A percentile compares a stretch with the other conserved stretches of the same genome.
Conservation (phyloP, 2,888 invertebrate genomes). For the Cosmorhoe ocellata region DNA sequence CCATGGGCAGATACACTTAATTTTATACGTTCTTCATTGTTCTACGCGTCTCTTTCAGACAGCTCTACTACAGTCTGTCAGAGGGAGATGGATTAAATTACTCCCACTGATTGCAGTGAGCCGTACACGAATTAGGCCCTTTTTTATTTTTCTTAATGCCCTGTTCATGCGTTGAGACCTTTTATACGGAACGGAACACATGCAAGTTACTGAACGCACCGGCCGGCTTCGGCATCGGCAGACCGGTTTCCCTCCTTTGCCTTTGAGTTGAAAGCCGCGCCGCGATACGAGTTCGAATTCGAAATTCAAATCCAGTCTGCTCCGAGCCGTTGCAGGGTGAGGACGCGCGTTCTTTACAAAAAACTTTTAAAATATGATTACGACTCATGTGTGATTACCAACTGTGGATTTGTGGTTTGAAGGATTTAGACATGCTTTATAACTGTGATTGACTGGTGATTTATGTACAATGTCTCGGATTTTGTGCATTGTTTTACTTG, state of each 20-base stretch:
- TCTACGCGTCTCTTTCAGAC: slow-evolving; percentile 47
- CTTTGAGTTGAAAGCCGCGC: slow-evolving; percentile 66
- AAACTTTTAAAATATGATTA: slow-evolving; percentile 55
- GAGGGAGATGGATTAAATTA: slow-evolving; percentile 65
- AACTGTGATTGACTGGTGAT: slow-evolving; percentile 47
- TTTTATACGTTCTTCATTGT: slow-evolving; percentile 71
- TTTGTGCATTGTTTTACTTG: slow-evolving; percentile 60
- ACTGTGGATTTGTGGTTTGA: slow-evolving; percentile 63
- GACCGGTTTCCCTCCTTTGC: slow-evolving; percentile 74
- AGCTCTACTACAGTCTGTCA: slow-evolving; percentile 7
- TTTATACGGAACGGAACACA: slow-evolving; percentile 79
- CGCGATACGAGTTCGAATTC: slow-evolving; percentile 42
- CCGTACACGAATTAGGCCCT: slow-evolving; percentile 78
- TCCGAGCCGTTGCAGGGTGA: slow-evolving; percentile 41
- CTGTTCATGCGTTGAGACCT: slow-evolving; percentile 76
- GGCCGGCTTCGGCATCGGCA: slow-evolving; percentile 42
- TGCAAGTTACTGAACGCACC: slow-evolving; percentile 71
- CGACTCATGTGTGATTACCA: slow-evolving; percentile 58
- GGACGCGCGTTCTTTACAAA: slow-evolving; percentile 42
- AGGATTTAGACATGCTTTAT: slow-evolving; percentile 50
- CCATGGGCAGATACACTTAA: slow-evolving; percentile 72
- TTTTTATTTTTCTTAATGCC: slow-evolving; percentile 72
- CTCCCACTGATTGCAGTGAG: slow-evolving; percentile 78
- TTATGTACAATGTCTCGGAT: slow-evolving; percentile 66
- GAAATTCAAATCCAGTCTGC: slow-evolving; percentile 65